Percentiles rank a stretch among this genome's conserved stretches.
These are phyloP conservation scores for Steatocranus sp. DNA, from an alignment of 2,797 vertebrate genomes.

Conservation along the genomic window DNA sequence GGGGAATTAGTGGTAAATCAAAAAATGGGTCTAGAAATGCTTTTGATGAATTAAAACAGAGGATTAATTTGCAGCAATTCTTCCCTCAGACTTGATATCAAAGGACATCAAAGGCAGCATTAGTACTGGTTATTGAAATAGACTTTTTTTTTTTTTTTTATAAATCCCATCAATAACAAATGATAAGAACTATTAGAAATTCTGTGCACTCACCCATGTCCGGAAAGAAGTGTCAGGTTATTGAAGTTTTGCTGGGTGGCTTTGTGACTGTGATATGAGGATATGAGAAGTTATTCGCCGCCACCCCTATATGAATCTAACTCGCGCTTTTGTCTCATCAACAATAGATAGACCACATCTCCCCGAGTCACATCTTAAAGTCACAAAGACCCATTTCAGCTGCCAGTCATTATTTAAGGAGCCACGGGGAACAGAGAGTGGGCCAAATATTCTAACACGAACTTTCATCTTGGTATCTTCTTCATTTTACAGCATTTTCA, in stretches of 20 bases:
- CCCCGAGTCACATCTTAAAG: conserved; percentile 79
- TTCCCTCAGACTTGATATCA: conserved; percentile 17
- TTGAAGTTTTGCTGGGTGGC: conserved; percentile 70
- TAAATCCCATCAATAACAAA: conserved; percentile 57
- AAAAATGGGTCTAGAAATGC: background rate
- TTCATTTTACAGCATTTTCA: background rate
- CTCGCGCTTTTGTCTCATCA: conserved; percentile 78
- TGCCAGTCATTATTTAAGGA: conserved; percentile 72
- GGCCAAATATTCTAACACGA: conserved; percentile 25
- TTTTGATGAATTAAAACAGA: conserved; percentile 11
- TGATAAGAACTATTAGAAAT: conserved; percentile 59
- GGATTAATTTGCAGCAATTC: conserved; percentile 10
- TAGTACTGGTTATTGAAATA: conserved; percentile 58
- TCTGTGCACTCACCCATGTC: conserved; percentile 79
- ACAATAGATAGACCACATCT: conserved; percentile 82
- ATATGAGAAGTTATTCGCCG: conserved; percentile 78
- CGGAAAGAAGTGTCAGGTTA: conserved; percentile 64
- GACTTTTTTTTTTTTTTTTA: background rate
- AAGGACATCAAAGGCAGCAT: conserved; percentile 41
- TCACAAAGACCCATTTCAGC: conserved; percentile 79
- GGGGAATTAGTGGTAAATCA: background rate
- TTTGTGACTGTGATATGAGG: conserved; percentile 77
- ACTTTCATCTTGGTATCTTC: conserved; percentile 2
- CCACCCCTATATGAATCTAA: conserved; percentile 82
- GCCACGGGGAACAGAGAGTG: conserved; percentile 25